phyloP scores from a whole-genome alignment of 2,888 invertebrate species.

The Eupithecia exiguata region DNA sequence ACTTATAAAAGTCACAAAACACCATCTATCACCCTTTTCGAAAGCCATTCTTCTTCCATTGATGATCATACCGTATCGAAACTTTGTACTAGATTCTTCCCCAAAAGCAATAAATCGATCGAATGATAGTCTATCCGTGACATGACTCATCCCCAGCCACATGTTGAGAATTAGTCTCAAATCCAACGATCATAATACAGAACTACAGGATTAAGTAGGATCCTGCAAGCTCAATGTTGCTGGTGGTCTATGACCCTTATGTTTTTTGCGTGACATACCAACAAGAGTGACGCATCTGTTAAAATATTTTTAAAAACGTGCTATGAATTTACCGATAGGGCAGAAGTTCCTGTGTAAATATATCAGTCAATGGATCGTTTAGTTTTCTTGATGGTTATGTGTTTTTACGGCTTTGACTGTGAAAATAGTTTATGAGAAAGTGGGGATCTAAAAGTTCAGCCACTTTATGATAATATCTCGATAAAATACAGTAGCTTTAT shows the following conservation, averaged over 20 bases:
- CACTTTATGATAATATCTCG: constrained; percentile 7
- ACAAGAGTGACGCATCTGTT: constrained; percentile 70
- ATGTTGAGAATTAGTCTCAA: constrained; percentile 77
- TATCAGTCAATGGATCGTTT: constrained; percentile 34
- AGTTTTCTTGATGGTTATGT: constrained; percentile 33
- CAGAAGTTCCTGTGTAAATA: constrained; percentile 34
- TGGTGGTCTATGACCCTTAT: constrained; percentile 75
- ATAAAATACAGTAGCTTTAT: neutral
- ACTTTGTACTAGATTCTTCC: constrained; percentile 22
- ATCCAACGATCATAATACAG: constrained; percentile 80
- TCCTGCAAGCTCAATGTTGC: constrained; percentile 67
- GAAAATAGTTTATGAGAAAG: constrained; percentile 33
- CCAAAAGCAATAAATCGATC: constrained; percentile 42
- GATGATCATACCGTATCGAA: constrained; percentile 19
- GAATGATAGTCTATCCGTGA: constrained; percentile 50
- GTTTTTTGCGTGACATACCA: constrained; percentile 71
- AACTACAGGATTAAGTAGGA: constrained; percentile 74
- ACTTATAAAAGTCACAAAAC: neutral
- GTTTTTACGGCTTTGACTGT: constrained; percentile 33
- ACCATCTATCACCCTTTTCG: neutral
- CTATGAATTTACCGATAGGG: constrained; percentile 35
- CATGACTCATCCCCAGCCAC: constrained; percentile 65
- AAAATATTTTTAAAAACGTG: constrained; percentile 45
- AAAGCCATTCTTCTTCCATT: neutral
- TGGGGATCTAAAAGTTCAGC: constrained; percentile 13